Evolutionary conservation across 2,888 invertebrate genomes (phyloP), one percentile per base, ranked within the genome.

Genomic region (Chymomyza fuscimana): DNA sequence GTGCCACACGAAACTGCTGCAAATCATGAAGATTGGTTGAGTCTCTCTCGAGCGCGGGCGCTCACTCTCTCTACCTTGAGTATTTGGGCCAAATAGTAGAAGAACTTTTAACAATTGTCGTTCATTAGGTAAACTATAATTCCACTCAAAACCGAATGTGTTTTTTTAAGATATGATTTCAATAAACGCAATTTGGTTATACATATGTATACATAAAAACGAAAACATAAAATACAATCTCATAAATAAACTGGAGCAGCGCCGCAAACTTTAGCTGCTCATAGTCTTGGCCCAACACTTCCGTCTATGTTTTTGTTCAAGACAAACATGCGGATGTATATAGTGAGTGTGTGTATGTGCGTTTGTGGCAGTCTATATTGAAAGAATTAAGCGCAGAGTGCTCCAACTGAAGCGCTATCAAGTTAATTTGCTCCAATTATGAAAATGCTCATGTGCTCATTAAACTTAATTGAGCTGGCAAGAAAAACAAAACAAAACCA

Each of bases 401-500:
- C 22, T 36, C 58, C 25, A 59, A 12, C 60, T 72, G 69, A 74
- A 86, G 80, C 85, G 87, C 80, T 88, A 81, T 87, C 87, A 88
- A 88, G 82, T 88, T 86, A 86, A 88, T 88, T 88, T 88, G 87
- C 80, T 88, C 89, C 86, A 86, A 88, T 86, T 86, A 86, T 86
- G 88, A 87, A 83, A 88, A 88, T 88, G 79, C 87, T 77, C 83
- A 87, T 86, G 88, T 80, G 89, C 86, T 86, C 86, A 86, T 88
- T 88, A 86, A 83, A 88, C 78, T 87, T 83, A 86, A 86, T 86
- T 86, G 86, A 86, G 87, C 85, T 76, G 71, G 22, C 46, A 70
- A 70, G 68, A 71, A 63, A 62, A 56, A 59, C 12, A 63, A 68
- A 65, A 70, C 63, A 63, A 62, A 56, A 62, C 12, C 58, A 68